These are phyloP conservation scores for Dryadula phaetusa DNA, from an alignment of 2,888 invertebrate species.

Conservation along the genomic window DNA sequence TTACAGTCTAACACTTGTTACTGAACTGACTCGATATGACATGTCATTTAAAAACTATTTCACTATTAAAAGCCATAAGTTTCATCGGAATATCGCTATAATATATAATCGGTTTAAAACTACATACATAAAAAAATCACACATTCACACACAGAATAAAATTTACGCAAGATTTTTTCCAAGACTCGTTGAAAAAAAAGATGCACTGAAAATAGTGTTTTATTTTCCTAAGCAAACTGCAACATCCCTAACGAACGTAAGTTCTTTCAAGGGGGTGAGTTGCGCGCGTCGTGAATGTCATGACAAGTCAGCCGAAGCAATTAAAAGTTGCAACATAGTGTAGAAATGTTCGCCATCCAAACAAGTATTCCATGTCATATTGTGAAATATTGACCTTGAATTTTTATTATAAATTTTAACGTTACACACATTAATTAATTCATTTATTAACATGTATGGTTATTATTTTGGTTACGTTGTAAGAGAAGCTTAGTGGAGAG, in stretches of 20 bases:
- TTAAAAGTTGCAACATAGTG: conserved; percentile 63
- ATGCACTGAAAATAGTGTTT: conserved; percentile 17
- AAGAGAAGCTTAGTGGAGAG: too few relatives aligned
- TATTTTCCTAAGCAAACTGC: conserved; percentile 21
- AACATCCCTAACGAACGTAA: conserved; percentile 34
- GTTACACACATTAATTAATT: not conserved
- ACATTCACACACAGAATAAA: not conserved
- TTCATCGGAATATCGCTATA: too few relatives aligned
- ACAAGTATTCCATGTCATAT: conserved; percentile 8
- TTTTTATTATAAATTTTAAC: not conserved
- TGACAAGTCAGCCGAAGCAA: conserved; percentile 59
- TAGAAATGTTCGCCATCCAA: conserved; percentile 30
- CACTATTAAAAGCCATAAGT: too few relatives aligned
- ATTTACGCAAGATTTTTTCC: not conserved
- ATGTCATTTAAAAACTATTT: too few relatives aligned
- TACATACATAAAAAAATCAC: too few relatives aligned
- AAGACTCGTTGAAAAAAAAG: conserved; percentile 4
- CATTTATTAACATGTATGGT: too few relatives aligned
- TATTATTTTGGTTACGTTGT: too few relatives aligned
- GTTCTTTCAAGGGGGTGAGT: conserved; percentile 20
- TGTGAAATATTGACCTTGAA: conserved; percentile 16
- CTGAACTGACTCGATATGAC: too few relatives aligned
- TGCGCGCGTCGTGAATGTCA: conserved; percentile 51
- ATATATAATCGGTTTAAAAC: too few relatives aligned
- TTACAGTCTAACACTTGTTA: too few relatives aligned